Conservation (phyloP, 2,113 vertebrate species). For the Pluvialis apricaria region DNA sequence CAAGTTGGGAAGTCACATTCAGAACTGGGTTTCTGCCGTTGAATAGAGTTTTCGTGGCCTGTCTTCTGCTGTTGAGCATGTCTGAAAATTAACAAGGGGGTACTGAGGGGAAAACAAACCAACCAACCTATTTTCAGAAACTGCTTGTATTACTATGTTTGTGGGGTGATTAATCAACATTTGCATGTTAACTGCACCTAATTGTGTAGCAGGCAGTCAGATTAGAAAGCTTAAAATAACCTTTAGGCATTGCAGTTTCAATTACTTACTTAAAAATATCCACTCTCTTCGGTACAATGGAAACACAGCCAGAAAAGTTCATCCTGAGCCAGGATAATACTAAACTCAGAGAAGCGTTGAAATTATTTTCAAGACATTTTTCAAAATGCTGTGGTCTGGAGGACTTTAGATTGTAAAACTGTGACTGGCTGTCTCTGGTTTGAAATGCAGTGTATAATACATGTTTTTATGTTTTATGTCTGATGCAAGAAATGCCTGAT, state of each 20-base stretch:
- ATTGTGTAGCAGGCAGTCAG: background rate
- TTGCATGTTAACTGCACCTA: background rate
- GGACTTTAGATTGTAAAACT: background rate
- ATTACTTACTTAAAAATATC: background rate
- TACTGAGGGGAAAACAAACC: background rate
- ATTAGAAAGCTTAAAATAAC: background rate
- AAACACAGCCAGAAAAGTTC: background rate
- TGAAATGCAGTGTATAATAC: background rate
- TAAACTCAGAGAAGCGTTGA: background rate
- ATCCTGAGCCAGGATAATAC: background rate
- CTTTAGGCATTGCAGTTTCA: background rate
- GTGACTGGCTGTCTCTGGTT: background rate
- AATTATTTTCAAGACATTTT: background rate
- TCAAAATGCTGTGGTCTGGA: background rate
- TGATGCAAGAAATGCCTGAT: background rate
- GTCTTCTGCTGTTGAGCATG: background rate
- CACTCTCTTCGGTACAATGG: background rate
- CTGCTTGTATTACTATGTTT: background rate
- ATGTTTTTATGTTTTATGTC: background rate
- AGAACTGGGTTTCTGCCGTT: background rate
- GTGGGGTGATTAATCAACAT: background rate
- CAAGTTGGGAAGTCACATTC: background rate
- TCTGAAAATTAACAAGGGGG: background rate
- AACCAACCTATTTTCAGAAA: background rate
- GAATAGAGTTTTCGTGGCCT: background rate